Evolutionary conservation across 2,797 vertebrate genomes (phyloP), one percentile per base, ranked within the genome.

Genomic region (Sebastiscus tertius): DNA sequence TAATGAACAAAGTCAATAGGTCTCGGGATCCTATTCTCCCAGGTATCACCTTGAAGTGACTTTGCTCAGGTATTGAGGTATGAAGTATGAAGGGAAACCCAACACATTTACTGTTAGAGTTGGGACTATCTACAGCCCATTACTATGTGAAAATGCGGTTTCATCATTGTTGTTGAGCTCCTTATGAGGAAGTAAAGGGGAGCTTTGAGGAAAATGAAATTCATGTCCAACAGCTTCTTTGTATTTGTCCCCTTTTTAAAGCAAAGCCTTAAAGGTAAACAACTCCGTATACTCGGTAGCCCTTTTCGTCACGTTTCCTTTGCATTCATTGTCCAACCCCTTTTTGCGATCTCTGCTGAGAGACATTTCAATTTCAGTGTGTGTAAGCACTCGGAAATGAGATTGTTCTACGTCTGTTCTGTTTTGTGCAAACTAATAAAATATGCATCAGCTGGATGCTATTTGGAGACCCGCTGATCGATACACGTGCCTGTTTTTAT

Each of bases 1-100:
- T 95, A 96, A 96, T 96, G 94, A 95, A 95, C 85, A 89, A 87
- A 95, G 93, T 93, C 93, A 92, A 92, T 94, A 94, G 94, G 92
- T 93, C 88, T 88, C 80, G 60, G 85, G 89, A 93, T 95, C 91
- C 91, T 86, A 91, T 94, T 95, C 94, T 94, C 86, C 84, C 74
- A 91, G 88, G 91, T 92, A 91, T 95, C 94, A 95, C 96, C 94
- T 96, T 96, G 88, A 93, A 88, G 89, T 93, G 95, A 94, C 95
- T 95, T 96, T 96, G 89, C 89, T 87, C 79, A 87, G 87, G 90
- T 91, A 86, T 87, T 88, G 91, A 92, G 82, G 88, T 89, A 72
- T 72, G 56, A 54, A 87, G 84, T 91, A 79, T 77, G 72, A 80
- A 68, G 79, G 81, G 87, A 84, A 87, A 84, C 82, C 72, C 56